These are phyloP conservation scores for Passer domesticus DNA, from an alignment of 2,113 vertebrate genomes.

Conservation along the genomic window DNA sequence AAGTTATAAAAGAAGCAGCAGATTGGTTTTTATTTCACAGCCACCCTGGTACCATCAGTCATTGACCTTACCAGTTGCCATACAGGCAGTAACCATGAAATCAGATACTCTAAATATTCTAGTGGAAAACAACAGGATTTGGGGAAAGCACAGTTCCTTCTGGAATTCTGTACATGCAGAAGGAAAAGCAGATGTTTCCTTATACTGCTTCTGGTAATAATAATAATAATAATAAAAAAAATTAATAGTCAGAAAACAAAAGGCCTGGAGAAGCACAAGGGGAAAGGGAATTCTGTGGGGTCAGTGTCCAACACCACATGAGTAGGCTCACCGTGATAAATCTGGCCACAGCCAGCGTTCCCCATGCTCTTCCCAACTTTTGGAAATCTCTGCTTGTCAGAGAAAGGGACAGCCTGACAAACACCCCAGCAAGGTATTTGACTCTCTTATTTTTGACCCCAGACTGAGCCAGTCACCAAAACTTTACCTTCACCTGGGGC, in stretches of 20 bases:
- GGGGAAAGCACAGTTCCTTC: neutral
- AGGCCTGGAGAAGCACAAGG: neutral
- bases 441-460: neutral
- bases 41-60: neutral
- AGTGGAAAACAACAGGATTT: neutral
- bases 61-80: neutral
- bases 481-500: neutral
- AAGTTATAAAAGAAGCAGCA: neutral
- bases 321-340: neutral
- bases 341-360: neutral
- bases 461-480: neutral
- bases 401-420: neutral
- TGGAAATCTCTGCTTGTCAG: neutral
- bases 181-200: neutral
- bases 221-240: neutral
- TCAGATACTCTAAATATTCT: neutral
- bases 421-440: neutral
- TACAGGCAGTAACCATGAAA: rapidly evolving
- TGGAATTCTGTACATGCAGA: neutral
- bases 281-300: neutral
- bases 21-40: neutral
- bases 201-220: neutral
- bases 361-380: neutral
- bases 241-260: neutral
- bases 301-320: rapidly evolving